These are phyloP conservation scores for Amphipyra tragopoginis DNA, from an alignment of 2,888 invertebrate genomes.

Conservation along the genomic window DNA sequence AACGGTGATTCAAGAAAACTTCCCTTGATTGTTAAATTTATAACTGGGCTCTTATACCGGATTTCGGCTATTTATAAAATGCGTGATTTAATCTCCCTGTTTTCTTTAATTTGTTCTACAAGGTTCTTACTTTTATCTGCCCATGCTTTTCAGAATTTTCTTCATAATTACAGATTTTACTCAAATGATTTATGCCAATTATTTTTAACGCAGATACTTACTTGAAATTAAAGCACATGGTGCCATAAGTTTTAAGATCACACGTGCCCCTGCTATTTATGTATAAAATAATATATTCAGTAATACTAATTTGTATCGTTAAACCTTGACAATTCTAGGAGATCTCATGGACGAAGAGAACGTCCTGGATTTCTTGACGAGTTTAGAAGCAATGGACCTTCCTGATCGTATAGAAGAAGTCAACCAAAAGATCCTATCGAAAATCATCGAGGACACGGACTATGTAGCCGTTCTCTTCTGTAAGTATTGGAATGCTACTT, in stretches of 20 bases:
- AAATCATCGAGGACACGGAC: conserved; percentile 97
- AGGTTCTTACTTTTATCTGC: conserved; percentile 14
- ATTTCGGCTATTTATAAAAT: conserved; percentile 54
- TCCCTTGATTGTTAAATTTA: conserved; percentile 56
- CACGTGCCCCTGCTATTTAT: neutral
- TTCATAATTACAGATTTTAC: conserved; percentile 3
- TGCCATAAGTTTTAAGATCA: neutral
- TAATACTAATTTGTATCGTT: conserved; percentile 13
- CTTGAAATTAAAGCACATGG: neutral
- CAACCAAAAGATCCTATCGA: conserved; percentile 96
- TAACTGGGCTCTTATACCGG: conserved; percentile 48
- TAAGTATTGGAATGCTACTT: conserved; percentile 91
- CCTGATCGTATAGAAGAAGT: conserved; percentile 99
- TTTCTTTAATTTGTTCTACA: conserved; percentile 32
- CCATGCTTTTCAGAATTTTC: conserved; percentile 15
- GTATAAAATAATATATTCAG: neutral
- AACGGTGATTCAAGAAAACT: conserved; percentile 52
- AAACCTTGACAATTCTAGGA: conserved; percentile 88
- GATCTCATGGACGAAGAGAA: conserved; percentile 98
- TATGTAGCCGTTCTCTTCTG: conserved; percentile 98
- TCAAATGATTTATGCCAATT: conserved; percentile 1
- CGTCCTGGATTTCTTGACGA: conserved; percentile 97
- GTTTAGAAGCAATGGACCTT: conserved; percentile 98
- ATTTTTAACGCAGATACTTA: conserved; percentile 8
- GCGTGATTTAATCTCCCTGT: conserved; percentile 47